Evolutionary conservation across 2,113 vertebrate genomes (phyloP).

Genomic region (Blennius ocellaris): DNA sequence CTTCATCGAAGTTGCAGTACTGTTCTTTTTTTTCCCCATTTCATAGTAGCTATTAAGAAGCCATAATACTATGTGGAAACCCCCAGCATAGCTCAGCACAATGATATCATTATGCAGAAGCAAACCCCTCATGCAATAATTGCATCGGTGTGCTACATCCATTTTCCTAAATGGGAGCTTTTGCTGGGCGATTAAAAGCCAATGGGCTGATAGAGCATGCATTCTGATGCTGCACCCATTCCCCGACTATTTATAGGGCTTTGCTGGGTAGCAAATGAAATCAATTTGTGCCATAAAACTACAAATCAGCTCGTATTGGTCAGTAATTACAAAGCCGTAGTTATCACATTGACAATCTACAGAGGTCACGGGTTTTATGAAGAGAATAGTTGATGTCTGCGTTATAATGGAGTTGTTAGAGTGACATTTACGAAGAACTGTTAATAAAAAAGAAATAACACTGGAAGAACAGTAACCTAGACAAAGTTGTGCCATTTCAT

Average conservation of each 20-base stretch:
- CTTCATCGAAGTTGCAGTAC: neutral
- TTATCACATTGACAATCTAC: conserved; percentile 42
- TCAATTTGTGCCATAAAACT: conserved; percentile 62
- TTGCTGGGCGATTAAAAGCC: conserved; percentile 78
- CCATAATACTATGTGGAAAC: conserved; percentile 37
- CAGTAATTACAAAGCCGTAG: conserved; percentile 41
- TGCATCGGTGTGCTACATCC: conserved; percentile 70
- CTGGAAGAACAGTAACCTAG: no score
- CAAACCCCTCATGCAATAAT: conserved; percentile 68
- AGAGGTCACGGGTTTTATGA: conserved; percentile 43
- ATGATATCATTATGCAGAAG: conserved; percentile 68
- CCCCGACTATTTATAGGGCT: conserved; percentile 64
- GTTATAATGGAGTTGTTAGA: neutral
- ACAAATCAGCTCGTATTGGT: conserved; percentile 46
- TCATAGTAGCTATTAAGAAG: conserved; percentile 37
- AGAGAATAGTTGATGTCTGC: conserved; percentile 7
- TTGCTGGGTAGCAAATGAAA: conserved; percentile 57
- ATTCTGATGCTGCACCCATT: conserved; percentile 56
- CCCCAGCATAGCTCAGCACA: conserved; percentile 38
- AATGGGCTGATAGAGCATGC: conserved; percentile 64
- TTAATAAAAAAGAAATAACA: no score
- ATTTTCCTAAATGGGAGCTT: conserved; percentile 78
- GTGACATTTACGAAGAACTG: no score
- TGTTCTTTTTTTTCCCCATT: conserved; percentile 41
- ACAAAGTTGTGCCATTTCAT: no score